Evolutionary conservation across 1,140 invertebrate species (phyloP), one percentile per base, ranked within the genome.

Genomic region (Listronotus oregonensis): DNA sequence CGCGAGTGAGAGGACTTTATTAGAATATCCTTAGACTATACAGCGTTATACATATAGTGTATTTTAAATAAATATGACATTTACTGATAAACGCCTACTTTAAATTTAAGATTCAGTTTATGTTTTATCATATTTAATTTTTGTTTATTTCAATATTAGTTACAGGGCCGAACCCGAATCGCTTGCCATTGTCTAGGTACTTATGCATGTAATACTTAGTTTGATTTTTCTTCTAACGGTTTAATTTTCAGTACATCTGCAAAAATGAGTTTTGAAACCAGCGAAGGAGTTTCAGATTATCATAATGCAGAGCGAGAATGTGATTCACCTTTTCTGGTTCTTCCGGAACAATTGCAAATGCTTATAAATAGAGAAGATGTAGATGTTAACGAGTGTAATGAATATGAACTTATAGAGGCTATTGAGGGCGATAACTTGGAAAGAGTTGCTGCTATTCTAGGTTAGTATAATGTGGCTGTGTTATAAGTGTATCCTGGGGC

Each of bases 391-490:
- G 58, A 52, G 7, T 69, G 54, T 37, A 64, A 57, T 43, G 49
- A 67, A 21, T 44, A 34, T 17, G 69, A 67, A 46, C 34, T 68
- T 14, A 31, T 68, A 12, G 83, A 84, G 32, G 82, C 86, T 15
- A 83, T 87, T 18, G 86, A 87, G 66, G 82, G 82, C 66, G 88
- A 87, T 42, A 87, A 91, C 79, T 77, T 87, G 10, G 87, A 91
- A 73, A 88, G 89, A 73, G 78, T 91, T n/a, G 81, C 91, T 1
- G 78, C 77, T 50, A 82, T 80, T 67, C 71, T 81, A 71, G 79
- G 80, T 81, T 67, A 57, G 40, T 56, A 34, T 59, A 62, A 27
- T 1, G 21, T 27, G 21, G 21, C 21, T 5, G 21, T 1, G 1
- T 27, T 27, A 27, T 27, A 27, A 27, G 21, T 27, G 1, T 27